Evolutionary conservation across 2,113 vertebrate species (phyloP), one percentile per base, ranked within the genome.

Genomic region (Lepisosteus osseus): DNA sequence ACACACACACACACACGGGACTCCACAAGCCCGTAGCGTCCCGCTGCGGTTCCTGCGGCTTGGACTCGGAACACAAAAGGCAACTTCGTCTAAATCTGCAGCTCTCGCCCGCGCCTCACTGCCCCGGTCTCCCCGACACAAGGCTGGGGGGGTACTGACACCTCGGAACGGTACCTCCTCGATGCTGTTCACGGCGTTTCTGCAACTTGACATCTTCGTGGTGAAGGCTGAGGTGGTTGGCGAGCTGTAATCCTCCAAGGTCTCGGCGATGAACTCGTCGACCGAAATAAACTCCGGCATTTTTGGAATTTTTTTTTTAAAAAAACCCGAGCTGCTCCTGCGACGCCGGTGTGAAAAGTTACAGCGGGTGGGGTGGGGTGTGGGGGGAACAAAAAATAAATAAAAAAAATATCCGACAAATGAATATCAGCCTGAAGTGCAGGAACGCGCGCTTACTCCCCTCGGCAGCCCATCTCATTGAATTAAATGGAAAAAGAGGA

Each of bases 221-320:
- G 72, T 44, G 0, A 92, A 89, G 29, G 85, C 81, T 44, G 89
- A 92, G 29, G 84, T 90, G 29, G 84, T 91, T 12, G 87, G 87
- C 0, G 85, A 91, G 71, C 83, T 87, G 78, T 90, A 86, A 76
- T 91, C 86, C 71, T 92, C 86, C 77, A 81, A 74, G 3, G 65
- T 83, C 74, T 83, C 83, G 62, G 11, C 69, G 68, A 87, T 79
- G 3, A 92, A 90, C 75, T 87, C 82, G 0, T 80, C 65, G 65
- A 86, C 87, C 0, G 79, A 87, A 73, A 90, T 89, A 45, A 88
- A 74, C 72, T 86, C 81, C 0, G 78, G 79, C 86, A 84, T 84
- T 71, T 73, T 80, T 67, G 62, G 42, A 69, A 71, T 29, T 29
- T 29, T 29, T 29, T 29, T 29, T 29, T 29, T 1, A 29, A 29